phyloP scores from a whole-genome alignment of 2,888 invertebrate genomes.

The Pristionchus arcanus region DNA sequence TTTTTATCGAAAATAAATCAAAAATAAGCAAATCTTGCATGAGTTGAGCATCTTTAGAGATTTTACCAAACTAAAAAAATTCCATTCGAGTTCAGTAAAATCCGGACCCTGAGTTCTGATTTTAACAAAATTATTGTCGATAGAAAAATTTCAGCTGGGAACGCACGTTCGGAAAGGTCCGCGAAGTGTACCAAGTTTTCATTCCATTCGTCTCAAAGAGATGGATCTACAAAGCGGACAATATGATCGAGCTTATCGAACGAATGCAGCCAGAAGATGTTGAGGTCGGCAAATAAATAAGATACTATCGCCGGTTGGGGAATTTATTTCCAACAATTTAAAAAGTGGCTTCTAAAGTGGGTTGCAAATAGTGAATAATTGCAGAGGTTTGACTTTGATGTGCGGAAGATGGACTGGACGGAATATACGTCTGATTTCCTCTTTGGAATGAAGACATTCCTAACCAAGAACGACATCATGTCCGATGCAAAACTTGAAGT shows the following conservation, averaged over 20 bases:
- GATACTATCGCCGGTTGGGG: not conserved
- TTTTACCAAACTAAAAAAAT: too few relatives aligned
- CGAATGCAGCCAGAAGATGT: conserved; percentile 29
- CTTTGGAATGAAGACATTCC: conserved; percentile 30
- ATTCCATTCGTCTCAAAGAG: conserved; percentile 25
- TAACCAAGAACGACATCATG: conserved; percentile 30
- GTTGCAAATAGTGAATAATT: not conserved
- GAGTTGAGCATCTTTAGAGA: too few relatives aligned
- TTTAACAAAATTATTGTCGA: not conserved
- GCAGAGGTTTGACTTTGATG: conserved; percentile 39
- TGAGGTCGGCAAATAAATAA: not conserved
- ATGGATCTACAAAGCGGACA: conserved; percentile 28
- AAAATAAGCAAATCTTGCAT: too few relatives aligned
- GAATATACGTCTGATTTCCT: not conserved
- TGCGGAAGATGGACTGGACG: conserved; percentile 45
- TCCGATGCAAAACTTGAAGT: not conserved
- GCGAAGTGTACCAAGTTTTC: conserved; percentile 27
- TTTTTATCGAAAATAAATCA: too few relatives aligned
- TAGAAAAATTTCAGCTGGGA: not conserved
- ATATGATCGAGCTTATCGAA: conserved; percentile 19
- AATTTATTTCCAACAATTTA: not conserved
- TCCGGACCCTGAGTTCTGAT: too few relatives aligned
- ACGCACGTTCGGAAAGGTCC: not conserved
- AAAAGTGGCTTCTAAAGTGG: not conserved
- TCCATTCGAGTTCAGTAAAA: too few relatives aligned